Base-by-base conservation (phyloP, 2,113 vertebrate species). In the Ptyas mucosa region DNA sequence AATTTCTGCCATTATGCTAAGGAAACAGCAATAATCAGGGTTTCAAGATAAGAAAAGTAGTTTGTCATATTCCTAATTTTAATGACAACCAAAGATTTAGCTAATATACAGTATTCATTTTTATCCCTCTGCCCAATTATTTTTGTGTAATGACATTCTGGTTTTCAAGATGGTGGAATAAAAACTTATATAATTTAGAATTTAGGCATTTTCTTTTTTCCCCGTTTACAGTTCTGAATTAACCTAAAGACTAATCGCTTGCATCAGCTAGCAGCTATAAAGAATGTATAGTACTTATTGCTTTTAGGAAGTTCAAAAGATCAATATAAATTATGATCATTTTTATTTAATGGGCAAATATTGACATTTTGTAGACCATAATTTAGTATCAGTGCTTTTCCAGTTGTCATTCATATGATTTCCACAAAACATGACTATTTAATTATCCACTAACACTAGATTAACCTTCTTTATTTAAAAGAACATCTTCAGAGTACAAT, bases 221-320 rank as follows among this genome's bases (percentile, higher is more conserved):
- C 15, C n/a, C 18, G 20, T 7, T 81, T 81, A 53, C 3, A 61
- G 89, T 49, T 87, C 61, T 93, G 88, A 90, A 90, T 93, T 86
- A 90, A 90, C 86, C 57, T 89, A 64, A 90, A 93, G 75, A 90
- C 49, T 43, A 55, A 92, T 49, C 46, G 10, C 46, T 58, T 87
- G 34, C 81, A 53, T 93, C 88, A 90, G 75, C 57, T 93, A 89
- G 55, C 89, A 90, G 88, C n/a, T 54, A n/a, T 86, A 85, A 89
- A 86, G 43, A 58, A 69, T 64, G 21, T 64, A n/a, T 57, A 94
- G 51, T 92, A 75, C 55, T 69, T 93, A 58, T 49, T 34, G 75
- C 57, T 55, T 90, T 89, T 8, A 34, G 90, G 39, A 94, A 87
- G 87, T 86, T 93, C 90, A 91, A 91, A 86, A 94, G 55, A 61